These are phyloP conservation scores for Drosophila pachea DNA, from an alignment of 1,140 invertebrate genomes.

Conservation along the genomic window DNA sequence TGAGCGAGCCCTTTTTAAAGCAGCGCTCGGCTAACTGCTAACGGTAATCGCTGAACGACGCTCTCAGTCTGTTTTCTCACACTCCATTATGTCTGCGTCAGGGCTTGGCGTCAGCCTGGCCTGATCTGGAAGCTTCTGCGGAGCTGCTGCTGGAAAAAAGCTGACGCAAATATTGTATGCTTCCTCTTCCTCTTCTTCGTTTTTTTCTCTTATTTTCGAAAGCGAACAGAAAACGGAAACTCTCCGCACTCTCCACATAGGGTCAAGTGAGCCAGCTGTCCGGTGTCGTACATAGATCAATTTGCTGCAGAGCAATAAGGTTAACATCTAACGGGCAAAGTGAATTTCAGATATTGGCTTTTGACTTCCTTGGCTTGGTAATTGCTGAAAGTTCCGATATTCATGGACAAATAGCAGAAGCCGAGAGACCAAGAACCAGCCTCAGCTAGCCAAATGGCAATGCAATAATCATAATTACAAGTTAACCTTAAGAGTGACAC, in stretches of 20 bases:
- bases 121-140: conserved; percentile 34
- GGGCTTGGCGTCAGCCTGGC: conserved; percentile 23
- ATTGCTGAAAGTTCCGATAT: conserved; percentile 29
- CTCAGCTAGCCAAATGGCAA: conserved; percentile 48
- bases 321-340: conserved; percentile 28
- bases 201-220: conserved; percentile 12
- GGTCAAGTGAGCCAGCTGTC: not conserved
- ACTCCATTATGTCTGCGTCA: conserved; percentile 27
- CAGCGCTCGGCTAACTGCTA: conserved; percentile 29
- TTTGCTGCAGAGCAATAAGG: conserved; percentile 23
- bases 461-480: conserved; percentile 71
- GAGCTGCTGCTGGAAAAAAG: conserved; percentile 38
- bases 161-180: conserved; percentile 33
- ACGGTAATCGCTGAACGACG: conserved; percentile 34
- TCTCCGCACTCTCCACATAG: conserved; percentile 14
- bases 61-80: conserved; percentile 58
- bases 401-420: conserved; percentile 10
- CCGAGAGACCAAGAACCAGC: conserved; percentile 35
- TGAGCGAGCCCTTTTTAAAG: conserved; percentile 48
- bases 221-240: conserved; percentile 15
- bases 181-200: conserved; percentile 8
- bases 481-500: conserved; percentile 77
- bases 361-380: conserved; percentile 28
- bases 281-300: conserved; percentile 8
- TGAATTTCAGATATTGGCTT: conserved; percentile 17